phyloP scores from a whole-genome alignment of 2,888 invertebrate species.

The Tetanocera ferruginea region DNA sequence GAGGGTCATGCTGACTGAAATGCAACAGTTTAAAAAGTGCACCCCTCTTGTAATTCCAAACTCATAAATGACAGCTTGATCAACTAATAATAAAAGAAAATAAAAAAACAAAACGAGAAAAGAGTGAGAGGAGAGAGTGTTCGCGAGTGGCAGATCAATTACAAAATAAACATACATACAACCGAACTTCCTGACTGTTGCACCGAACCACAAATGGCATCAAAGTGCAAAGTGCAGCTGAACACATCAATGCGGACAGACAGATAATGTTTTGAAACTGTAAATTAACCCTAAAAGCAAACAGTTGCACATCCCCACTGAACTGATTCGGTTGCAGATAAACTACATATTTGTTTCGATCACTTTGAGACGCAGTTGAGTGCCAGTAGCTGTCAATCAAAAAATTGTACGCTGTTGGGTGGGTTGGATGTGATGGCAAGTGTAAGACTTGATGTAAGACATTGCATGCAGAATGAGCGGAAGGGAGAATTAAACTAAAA shows the following conservation, averaged over 20 bases:
- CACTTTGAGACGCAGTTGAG: neutral
- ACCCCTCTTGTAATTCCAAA: conserved; percentile 33
- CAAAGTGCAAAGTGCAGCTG: conserved; percentile 29
- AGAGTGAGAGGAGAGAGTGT: conserved; percentile 44
- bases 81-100: conserved; percentile 55
- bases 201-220: conserved; percentile 23
- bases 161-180: conserved; percentile 61
- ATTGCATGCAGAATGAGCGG: neutral
- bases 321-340: neutral
- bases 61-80: conserved; percentile 61
- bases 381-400: conserved; percentile 28
- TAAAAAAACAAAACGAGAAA: neutral
- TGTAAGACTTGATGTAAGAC: conserved; percentile 14
- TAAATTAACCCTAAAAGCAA: conserved; percentile 40
- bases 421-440: neutral
- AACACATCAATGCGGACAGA: conserved; percentile 14
- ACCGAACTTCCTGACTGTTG: conserved; percentile 22
- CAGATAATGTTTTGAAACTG: neutral
- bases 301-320: conserved; percentile 12
- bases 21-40: conserved; percentile 14
- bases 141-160: conserved; percentile 65
- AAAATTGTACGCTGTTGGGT: neutral
- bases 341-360: neutral
- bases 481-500: conserved; percentile 5
- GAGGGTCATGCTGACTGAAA: neutral